A percentile compares a stretch with the other conserved stretches of the same genome.
Evolutionary conservation across 2,113 vertebrate genomes (phyloP).

Genomic region (Heliornis fulica): DNA sequence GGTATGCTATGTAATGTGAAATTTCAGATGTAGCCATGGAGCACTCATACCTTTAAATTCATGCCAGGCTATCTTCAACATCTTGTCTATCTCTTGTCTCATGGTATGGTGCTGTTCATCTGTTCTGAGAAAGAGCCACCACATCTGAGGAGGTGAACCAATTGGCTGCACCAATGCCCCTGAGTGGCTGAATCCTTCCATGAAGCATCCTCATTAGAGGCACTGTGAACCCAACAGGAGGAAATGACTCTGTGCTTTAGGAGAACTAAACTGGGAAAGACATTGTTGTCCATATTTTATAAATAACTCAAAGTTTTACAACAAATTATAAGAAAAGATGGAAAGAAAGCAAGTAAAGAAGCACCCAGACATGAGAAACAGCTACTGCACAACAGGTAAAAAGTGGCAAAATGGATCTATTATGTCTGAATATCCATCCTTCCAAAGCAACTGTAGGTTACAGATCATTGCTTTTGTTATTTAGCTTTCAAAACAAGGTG

Average conservation of each 20-base stretch:
- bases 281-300: not conserved
- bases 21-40: not conserved
- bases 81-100: not conserved
- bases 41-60: not conserved
- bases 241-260: not conserved
- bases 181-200: not conserved
- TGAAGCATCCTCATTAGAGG: not conserved
- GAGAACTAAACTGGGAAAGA: not conserved
- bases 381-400: not conserved
- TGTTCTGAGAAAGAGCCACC: not conserved
- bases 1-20: not conserved
- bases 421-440: not conserved
- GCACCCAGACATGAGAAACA: not conserved
- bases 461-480: not conserved
- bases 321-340: not conserved
- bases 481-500: constrained; percentile 5
- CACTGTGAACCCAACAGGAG: not conserved
- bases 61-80: not conserved
- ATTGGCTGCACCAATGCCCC: not conserved
- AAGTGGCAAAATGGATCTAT: not conserved
- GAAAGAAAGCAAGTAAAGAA: not conserved
- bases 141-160: not conserved
- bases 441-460: not conserved
- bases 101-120: not conserved
- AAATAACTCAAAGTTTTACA: not conserved